A percentile compares a stretch with the other conserved stretches of the same genome.
phyloP scores from a whole-genome alignment of 2,888 invertebrate genomes.

The Holacanthella duospinosa region DNA sequence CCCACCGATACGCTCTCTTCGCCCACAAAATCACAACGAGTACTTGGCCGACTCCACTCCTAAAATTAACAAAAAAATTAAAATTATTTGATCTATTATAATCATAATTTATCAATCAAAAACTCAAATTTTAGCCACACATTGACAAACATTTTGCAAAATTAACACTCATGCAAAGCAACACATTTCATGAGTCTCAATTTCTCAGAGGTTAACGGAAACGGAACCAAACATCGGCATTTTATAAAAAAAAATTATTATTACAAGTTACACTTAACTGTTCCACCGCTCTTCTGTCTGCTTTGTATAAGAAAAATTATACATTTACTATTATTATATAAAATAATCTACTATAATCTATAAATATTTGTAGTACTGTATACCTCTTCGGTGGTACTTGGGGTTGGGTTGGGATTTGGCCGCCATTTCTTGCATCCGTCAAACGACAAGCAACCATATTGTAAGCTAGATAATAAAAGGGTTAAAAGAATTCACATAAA shows the following conservation, averaged over 20 bases:
- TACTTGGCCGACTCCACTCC: constrained; percentile 38
- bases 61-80: constrained; percentile 10
- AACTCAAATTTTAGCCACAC: not conserved
- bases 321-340: constrained; percentile 3
- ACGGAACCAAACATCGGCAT: constrained; percentile 12
- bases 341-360: too few species aligned
- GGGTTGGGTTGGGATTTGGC: constrained; percentile 57
- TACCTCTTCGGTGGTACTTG: constrained; percentile 96
- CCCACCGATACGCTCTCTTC: constrained; percentile 35
- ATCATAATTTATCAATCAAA: not conserved
- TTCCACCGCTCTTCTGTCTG: constrained; percentile 35
- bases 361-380: constrained; percentile 39
- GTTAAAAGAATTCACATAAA: too few species aligned
- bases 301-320: constrained; percentile 10
- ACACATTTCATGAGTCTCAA: not conserved
- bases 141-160: not conserved
- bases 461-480: constrained; percentile 73
- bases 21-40: constrained; percentile 38
- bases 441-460: constrained; percentile 96
- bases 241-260: not conserved
- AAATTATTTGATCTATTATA: not conserved
- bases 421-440: constrained; percentile 82
- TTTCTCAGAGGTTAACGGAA: too few species aligned
- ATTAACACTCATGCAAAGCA: not conserved
- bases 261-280: constrained; percentile 35